phyloP scores from a whole-genome alignment of 2,797 vertebrate species.

The Leptoclinus maculatus region DNA sequence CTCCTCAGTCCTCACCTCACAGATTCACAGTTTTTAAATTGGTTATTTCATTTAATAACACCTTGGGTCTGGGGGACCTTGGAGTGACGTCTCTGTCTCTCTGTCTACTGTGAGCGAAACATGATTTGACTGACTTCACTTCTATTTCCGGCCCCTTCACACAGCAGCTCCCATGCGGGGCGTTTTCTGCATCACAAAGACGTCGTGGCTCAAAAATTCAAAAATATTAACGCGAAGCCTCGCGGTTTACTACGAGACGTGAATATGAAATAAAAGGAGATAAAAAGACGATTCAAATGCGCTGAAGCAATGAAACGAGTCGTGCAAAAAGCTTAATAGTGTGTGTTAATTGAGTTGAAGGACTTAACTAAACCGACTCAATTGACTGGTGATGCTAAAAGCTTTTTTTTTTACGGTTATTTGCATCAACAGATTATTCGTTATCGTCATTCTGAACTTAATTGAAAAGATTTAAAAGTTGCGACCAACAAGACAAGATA shows the following conservation, averaged over 20 bases:
- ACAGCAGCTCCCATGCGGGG: background rate
- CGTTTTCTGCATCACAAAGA: background rate
- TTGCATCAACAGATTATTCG: background rate
- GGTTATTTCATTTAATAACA: slow-evolving; percentile 21
- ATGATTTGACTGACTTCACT: slow-evolving; percentile 20
- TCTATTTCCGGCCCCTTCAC: slow-evolving; percentile 1
- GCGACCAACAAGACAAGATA: background rate
- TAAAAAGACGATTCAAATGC: slow-evolving; percentile 1
- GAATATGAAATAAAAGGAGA: background rate
- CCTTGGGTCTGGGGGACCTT: slow-evolving; percentile 23
- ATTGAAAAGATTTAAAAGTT: background rate
- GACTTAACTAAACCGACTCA: background rate
- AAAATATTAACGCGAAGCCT: background rate
- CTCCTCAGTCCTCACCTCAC: background rate
- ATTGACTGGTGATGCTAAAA: background rate
- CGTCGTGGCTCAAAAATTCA: background rate
- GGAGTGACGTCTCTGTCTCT: slow-evolving; percentile 21
- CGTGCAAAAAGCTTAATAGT: background rate
- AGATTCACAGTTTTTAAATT: slow-evolving; percentile 4
- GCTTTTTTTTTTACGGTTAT: background rate
- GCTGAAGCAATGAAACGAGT: background rate
- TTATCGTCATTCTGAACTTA: background rate
- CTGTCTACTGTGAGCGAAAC: background rate
- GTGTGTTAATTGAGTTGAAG: background rate
- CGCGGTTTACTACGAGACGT: background rate